A percentile compares a stretch with the other conserved stretches of the same genome.
Evolutionary conservation across 2,113 vertebrate genomes (phyloP).

Genomic region (Anarhynchus alexandrinus): DNA sequence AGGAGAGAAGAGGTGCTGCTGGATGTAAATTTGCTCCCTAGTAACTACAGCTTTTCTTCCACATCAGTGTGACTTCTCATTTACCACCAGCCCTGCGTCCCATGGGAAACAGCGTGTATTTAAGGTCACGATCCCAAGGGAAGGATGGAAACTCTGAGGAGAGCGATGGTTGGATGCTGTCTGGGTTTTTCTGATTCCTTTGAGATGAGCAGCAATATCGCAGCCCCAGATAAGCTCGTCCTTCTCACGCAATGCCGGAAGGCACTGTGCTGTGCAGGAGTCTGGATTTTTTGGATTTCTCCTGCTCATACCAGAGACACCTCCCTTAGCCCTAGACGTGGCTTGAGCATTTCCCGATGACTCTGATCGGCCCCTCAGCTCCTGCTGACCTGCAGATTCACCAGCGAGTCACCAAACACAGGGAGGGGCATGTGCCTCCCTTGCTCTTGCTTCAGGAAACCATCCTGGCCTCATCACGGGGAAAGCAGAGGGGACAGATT

Average conservation of each 20-base stretch:
- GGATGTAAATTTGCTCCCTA: neutral
- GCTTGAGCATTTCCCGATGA: neutral
- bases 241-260: neutral
- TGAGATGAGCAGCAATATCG: neutral
- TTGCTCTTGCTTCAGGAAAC: neutral
- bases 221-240: neutral
- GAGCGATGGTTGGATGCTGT: neutral
- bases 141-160: neutral
- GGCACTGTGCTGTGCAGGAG: neutral
- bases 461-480: fast-evolving
- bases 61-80: neutral
- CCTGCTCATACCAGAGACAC: neutral
- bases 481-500: neutral
- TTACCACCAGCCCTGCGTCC: neutral
- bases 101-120: neutral
- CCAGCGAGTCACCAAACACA: neutral
- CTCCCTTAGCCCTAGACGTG: neutral
- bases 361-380: neutral
- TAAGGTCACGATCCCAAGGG: neutral
- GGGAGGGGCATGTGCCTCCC: neutral
- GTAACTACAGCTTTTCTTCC: neutral
- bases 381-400: neutral
- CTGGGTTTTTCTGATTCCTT: neutral
- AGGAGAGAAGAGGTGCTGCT: neutral
- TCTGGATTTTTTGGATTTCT: neutral